Evolutionary conservation across 2,113 vertebrate genomes (phyloP), one percentile per base, ranked within the genome.

Genomic region (Bungarus multicinctus): DNA sequence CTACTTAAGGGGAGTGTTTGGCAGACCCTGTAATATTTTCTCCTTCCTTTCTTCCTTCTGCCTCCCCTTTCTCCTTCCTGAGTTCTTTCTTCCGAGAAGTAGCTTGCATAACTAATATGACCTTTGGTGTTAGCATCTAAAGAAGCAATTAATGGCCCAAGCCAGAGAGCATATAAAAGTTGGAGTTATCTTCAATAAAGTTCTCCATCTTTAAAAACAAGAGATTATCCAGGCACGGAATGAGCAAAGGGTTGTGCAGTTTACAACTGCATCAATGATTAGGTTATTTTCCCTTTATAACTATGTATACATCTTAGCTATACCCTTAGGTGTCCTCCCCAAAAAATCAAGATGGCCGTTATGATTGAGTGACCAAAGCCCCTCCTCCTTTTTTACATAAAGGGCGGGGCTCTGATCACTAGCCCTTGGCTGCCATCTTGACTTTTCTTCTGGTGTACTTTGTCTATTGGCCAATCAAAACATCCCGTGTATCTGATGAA

Each of bases 221-320:
- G 94, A 94, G 55, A 87, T 58, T 85, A 86, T 90, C 93, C 88
- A 94, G 14, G 93, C 95, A 92, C 91, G 91, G 90, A 95, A 92
- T 85, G 95, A 91, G 47, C 90, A 50, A 0, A 0, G 89, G 69
- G 81, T 85, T 95, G 90, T 93, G 89, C 91, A 93, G 92, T 50
- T 50, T 27, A 50, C 47, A 47, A 47, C 47, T 47, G 47, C 30
- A 5, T 64, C 11, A n/a, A 0, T 34, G 5, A 69, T 52, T 87
- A 43, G 47, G 27, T 87, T 27, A 27, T 87, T 86, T 11, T 52
- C 25, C 47, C 45, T 52, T 50, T 50, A 52, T 87, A 87, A 27
- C 23, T 5, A 12, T 50, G 10, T 87, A 5, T 50, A n/a, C 12
- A 16, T 34, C 64, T 34, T 69, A 12, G 64, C 30, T 69, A n/a